Base-by-base conservation (phyloP, 2,797 vertebrate genomes). In the Megaceryle alcyon region DNA sequence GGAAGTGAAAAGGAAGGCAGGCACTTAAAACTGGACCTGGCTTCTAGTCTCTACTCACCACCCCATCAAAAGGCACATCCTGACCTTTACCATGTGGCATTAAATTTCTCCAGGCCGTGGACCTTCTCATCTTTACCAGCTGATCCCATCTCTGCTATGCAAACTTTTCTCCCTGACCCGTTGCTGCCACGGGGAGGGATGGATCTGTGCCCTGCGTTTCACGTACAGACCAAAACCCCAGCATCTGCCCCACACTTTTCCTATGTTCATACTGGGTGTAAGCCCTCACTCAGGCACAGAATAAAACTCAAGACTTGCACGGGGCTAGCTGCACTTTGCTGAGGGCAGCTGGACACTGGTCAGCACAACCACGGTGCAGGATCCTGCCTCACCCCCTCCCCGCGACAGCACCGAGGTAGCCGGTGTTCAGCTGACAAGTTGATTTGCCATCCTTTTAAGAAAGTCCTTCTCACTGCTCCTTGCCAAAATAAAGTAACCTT, bases 401-500 rank as follows among this genome's bases (percentile, higher is more conserved):
- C 16, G 14, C 75, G 22, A 21, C 3, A 3, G 35, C 65, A n/a
- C 68, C 68, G 10, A 7, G 2, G 0, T 0, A 35, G 37, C 41
- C 1, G 4, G 57, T 22, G 1, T 26, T 70, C 39, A 66, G 41
- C 33, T 59, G 79, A 66, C 28, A 31, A 79, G 28, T 14, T 23
- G 71, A 60, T 61, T 49, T 7, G 4, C 82, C 56, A 14, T 6
- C 51, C 71, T 71, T 88, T 82, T 28, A 37, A 90, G 37, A 43
- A 75, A 92, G 86, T 60, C 69, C 56, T 51, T 69, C 63, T 69
- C 22, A 2, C 17, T 2, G 2, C 0, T 0, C 7, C 71, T 86
- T 70, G 73, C 73, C 86, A 79, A 96, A 93, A 86, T 69, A 44
- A 88, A 90, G 61, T 60, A 63, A 92, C 73, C 77, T 79, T 86